Percentiles rank a stretch among this genome's conserved stretches.
phyloP scores from a whole-genome alignment of 53 echinoderm and acorn worm genomes.

The Arbacia lixula region DNA sequence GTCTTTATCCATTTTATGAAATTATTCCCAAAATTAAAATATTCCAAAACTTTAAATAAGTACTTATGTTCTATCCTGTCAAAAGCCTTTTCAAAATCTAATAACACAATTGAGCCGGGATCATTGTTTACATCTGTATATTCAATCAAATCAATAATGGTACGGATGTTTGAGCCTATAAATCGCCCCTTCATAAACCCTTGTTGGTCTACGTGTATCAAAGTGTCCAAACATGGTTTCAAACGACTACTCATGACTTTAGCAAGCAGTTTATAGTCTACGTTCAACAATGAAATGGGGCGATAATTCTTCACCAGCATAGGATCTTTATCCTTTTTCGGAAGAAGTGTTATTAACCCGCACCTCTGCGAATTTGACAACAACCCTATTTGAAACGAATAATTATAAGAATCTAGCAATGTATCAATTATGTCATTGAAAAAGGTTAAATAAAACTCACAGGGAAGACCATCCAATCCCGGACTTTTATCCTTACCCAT shows the following conservation, averaged over 20 bases:
- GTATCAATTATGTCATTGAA: too few relatives aligned
- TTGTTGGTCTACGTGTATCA: not conserved
- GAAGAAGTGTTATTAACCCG: too few relatives aligned
- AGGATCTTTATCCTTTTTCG: too few relatives aligned
- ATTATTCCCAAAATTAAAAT: slow-evolving; percentile 27
- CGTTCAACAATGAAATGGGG: slow-evolving; percentile 72
- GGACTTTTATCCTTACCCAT: too few relatives aligned
- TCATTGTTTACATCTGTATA: too few relatives aligned
- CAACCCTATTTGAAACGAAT: too few relatives aligned
- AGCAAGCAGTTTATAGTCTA: slow-evolving; percentile 63
- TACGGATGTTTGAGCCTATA: not conserved
- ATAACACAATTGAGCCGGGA: not conserved
- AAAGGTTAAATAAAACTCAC: too few relatives aligned
- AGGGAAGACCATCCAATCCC: too few relatives aligned
- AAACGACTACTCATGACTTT: slow-evolving; percentile 54
- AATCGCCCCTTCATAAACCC: not conserved
- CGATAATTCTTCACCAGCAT: slow-evolving; percentile 59
- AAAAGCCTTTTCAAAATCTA: slow-evolving; percentile 60
- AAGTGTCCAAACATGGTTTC: not conserved
- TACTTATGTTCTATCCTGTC: slow-evolving; percentile 33
- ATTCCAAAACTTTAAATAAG: not conserved
- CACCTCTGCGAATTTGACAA: too few relatives aligned
- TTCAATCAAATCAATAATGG: not conserved
- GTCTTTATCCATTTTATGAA: slow-evolving; percentile 5
- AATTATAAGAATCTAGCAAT: too few relatives aligned